Base-by-base conservation (phyloP, 37 sponge, comb jelly and placozoan genomes). In the Tethya wilhelma region DNA sequence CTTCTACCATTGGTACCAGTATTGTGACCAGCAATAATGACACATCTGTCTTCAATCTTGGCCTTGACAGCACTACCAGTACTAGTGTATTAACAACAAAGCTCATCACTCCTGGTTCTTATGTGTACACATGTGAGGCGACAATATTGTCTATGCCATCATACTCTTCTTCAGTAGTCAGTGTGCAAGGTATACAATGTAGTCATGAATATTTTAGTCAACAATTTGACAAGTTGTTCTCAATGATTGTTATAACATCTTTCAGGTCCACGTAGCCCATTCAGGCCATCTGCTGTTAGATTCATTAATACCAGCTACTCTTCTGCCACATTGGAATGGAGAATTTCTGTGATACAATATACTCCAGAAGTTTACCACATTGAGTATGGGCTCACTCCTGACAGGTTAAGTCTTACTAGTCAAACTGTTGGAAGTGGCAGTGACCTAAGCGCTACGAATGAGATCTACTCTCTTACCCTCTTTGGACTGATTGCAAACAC, bases 291-390 rank as follows among this genome's bases (percentile, higher is more conserved):
- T n/a, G n/a, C n/a, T n/a, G n/a, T 59, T 59, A 25, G 28, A 12
- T 59, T 29, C 25, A 59, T 30, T 12, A 59, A 59, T 19, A 59
- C 62, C 20, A 23, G 29, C 20, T 30, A 59, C 62, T 59, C 62
- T 6, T 29, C 62, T 7, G 62, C 62, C 28, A 59, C 62, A 59
- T 38, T 76, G 22, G 77, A 58, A 23, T 80, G 69, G 71, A 80
- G 44, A 36, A 45, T 80, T 2, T 38, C 71, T n/a, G 2, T 4
- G 14, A 69, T 69, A 38, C 38, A 43, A 23, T 67, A 69, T 39
- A 70, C 60, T 34, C 71, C 64, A 25, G 78, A 80, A 30, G 11
- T 7, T 2, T 80, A 80, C 57, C 25, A 40, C 23, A 60, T 80
- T 37, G 44, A 46, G 12, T 80, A 70, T 80, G 81, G 81, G 12